These are phyloP conservation scores for Eupithecia subfuscata DNA, from an alignment of 2,888 invertebrate species.

Conservation along the genomic window DNA sequence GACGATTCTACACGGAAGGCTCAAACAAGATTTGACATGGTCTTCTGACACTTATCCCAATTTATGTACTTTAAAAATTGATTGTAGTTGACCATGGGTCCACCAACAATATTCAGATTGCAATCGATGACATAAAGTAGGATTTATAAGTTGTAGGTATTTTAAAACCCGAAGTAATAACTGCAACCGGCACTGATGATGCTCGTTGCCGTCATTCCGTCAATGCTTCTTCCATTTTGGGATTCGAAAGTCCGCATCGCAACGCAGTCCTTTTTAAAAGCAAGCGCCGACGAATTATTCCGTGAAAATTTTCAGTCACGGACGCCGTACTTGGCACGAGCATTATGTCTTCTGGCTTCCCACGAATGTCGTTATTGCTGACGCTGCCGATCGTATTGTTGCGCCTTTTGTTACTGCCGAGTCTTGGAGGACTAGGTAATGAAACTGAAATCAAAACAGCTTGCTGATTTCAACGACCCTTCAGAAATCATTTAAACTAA, in stretches of 20 bases:
- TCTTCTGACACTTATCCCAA: constrained; percentile 54
- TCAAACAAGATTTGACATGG: constrained; percentile 58
- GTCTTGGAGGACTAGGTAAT: background rate
- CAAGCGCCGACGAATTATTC: constrained; percentile 51
- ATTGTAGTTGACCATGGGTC: constrained; percentile 9
- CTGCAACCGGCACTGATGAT: constrained; percentile 27
- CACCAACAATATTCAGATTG: constrained; percentile 18
- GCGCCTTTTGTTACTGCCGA: constrained; percentile 6
- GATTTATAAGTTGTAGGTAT: constrained; percentile 11
- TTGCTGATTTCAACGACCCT: background rate
- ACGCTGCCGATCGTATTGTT: constrained; percentile 25
- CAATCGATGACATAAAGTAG: constrained; percentile 14
- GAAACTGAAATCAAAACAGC: background rate
- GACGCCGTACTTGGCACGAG: constrained; percentile 54
- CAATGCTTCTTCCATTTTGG: constrained; percentile 57
- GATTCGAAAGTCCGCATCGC: constrained; percentile 55
- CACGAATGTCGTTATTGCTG: constrained; percentile 52
- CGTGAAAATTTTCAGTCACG: constrained; percentile 56
- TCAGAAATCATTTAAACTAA: background rate
- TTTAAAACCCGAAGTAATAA: constrained; percentile 26
- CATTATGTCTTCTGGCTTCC: constrained; percentile 45
- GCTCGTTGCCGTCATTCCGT: constrained; percentile 47
- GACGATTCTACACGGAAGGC: constrained; percentile 56
- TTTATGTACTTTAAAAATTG: constrained; percentile 40
- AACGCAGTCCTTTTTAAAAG: constrained; percentile 44